These are phyloP conservation scores for Vombatus ursinus DNA, from an alignment of 2,113 vertebrate genomes.

Conservation along the genomic window DNA sequence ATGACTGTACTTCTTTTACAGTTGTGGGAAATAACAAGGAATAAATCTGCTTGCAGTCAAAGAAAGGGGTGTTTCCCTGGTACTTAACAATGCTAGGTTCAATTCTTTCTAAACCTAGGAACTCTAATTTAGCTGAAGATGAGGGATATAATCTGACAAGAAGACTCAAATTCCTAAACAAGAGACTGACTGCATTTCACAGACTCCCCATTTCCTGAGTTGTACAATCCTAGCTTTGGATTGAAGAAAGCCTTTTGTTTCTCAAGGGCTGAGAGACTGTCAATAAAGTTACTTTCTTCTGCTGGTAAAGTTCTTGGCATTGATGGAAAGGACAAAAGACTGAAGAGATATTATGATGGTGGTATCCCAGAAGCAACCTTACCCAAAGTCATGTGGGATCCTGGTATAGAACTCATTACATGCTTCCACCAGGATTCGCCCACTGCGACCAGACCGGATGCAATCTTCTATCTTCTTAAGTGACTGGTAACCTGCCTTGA, in stretches of 20 bases:
- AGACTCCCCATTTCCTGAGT: background rate
- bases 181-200: background rate
- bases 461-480: slow-evolving; percentile 90
- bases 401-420: slow-evolving; percentile 96
- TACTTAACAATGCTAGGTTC: background rate
- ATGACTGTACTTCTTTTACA: background rate
- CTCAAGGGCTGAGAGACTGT: slow-evolving; percentile 28
- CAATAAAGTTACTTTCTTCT: slow-evolving; percentile 20
- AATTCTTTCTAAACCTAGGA: slow-evolving; percentile 19
- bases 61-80: background rate
- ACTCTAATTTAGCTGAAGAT: slow-evolving; percentile 5
- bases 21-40: background rate
- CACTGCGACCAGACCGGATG: slow-evolving; percentile 84
- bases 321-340: background rate
- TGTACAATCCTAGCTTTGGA: slow-evolving; percentile 19
- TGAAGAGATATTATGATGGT: background rate
- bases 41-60: background rate
- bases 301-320: background rate
- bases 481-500: slow-evolving; percentile 89
- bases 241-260: slow-evolving; percentile 37
- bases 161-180: background rate
- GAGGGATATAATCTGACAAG: background rate
- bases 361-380: background rate
- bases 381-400: slow-evolving; percentile 96
- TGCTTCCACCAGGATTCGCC: slow-evolving; percentile 85